Evolutionary conservation across 1,140 invertebrate species (phyloP).

Genomic region (Trialeurodes vaporariorum): DNA sequence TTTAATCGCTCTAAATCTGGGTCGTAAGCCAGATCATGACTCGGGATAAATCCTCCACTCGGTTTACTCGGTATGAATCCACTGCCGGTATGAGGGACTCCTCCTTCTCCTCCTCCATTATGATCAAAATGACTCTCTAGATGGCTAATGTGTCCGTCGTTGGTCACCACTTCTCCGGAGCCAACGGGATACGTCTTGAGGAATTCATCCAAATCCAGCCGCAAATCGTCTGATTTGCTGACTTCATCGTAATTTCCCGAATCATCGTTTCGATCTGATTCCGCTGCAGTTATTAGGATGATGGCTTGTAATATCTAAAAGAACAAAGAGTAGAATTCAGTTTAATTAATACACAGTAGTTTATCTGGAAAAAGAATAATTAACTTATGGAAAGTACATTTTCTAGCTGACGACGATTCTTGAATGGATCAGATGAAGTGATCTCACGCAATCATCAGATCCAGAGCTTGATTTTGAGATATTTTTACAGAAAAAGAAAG

Average conservation of each 20-base stretch:
- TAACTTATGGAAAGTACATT: no score
- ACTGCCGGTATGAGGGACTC: not conserved
- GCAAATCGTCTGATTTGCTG: not conserved
- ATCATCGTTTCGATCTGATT: constrained; percentile 9
- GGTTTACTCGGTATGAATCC: not conserved
- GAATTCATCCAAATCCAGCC: not conserved
- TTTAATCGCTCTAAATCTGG: not conserved
- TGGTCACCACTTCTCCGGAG: not conserved
- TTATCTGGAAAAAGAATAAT: no score
- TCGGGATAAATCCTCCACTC: not conserved
- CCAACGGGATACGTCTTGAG: not conserved
- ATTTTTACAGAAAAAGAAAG: no score
- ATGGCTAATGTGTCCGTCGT: not conserved
- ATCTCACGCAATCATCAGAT: no score
- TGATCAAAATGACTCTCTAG: not conserved
- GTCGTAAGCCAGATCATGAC: not conserved
- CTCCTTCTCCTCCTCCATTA: not conserved
- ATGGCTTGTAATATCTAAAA: not conserved
- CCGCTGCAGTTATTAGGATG: not conserved
- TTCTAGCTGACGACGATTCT: no score
- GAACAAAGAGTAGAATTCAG: no score
- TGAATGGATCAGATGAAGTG: no score
- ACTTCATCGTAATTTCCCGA: not conserved
- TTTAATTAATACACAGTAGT: no score
- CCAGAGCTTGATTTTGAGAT: no score